Evolutionary conservation across 2,113 vertebrate genomes (phyloP), one percentile per base, ranked within the genome.

Genomic region (Peucedramus taeniatus): DNA sequence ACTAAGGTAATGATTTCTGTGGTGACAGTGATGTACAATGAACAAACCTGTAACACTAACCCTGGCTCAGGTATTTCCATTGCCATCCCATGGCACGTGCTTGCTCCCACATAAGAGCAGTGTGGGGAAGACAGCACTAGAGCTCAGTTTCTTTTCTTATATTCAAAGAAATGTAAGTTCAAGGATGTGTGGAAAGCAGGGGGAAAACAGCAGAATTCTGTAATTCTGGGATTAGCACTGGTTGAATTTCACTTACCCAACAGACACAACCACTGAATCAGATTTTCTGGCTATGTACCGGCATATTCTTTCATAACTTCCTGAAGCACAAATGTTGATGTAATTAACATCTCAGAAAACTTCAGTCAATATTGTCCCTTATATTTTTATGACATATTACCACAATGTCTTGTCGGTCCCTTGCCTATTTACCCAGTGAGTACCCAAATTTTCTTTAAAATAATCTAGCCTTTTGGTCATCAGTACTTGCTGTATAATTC

Each of bases 211-310:
- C 4, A 3, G 45, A 63, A 10, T 69, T 66, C 3, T 37, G 22
- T 27, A 3, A 11, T 47, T 59, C 23, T 37, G 22, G 45, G 54
- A n/a, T 26, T 44, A 51, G 13, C 45, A 8, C 11, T 31, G 37
- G 17, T 37, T 49, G 54, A 64, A 69, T 44, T 20, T 92, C 66
- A 92, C 95, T 96, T 83, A 94, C 88, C 94, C 95, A 33, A 93
- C 82, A 80, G 92, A 95, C 26, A 64, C 71, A 49, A 86, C 85
- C 82, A 94, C 92, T 6, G 96, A 94, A 53, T 94, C 95, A 35
- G 53, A 69, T 28, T 93, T 69, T 30, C 42, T 87, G 94, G 94
- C 88, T 31, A 85, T 51, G 90, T 49, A 49, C 59, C 1, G 42
- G 82, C 92, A 93, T 21, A 65, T 1, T 68, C 86, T 87, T 61